Evolutionary conservation across 1,140 invertebrate species (phyloP), one percentile per base, ranked within the genome.

Genomic region (Drosophila watanabei): DNA sequence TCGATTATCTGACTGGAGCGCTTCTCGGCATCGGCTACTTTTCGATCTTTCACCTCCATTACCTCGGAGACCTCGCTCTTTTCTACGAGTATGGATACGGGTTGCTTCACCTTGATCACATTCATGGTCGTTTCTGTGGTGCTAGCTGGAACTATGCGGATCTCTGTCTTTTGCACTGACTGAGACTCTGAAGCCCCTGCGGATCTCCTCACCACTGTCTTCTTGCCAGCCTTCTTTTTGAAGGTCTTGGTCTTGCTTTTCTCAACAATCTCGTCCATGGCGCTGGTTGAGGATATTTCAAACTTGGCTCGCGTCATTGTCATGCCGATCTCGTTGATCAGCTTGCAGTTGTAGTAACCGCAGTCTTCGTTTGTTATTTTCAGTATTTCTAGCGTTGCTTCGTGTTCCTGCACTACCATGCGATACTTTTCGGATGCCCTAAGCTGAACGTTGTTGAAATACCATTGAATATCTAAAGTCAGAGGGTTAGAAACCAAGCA

Each of bases 301-400:
- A 98, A 94, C 93, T 96, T 96, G 3, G 96, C 97, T 93, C 96
- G 97, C 4, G 97, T 97, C 59, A 95, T 95, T n/a, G 95, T 96
- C 92, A 96, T 95, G 60, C 97, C 97, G 57, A 97, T 96, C 80
- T 97, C 96, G 92, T 97, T 98, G 9, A 96, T 95, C 24, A 97
- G 96, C 94, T 97, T 97, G 92, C 98, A 99, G 78, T 96, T 95
- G 85, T 99, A 99, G 37, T 95, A 95, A 43, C 98, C 98, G 64
- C 96, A 95, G 82, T 97, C 95, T 51, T 96, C 95, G 76, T 95
- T 95, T 4, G 94, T 95, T 0, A 95, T 95, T 87, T 95, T 95
- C 46, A 94, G 93, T 69, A 98, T 96, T 18, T 95, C 96, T 63
- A 97, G 95, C 18, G 94, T 94, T 4, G 97, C 96, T 87, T 95